Evolutionary conservation across 2,797 vertebrate genomes (phyloP).

Genomic region (Calcarius lapponicus): DNA sequence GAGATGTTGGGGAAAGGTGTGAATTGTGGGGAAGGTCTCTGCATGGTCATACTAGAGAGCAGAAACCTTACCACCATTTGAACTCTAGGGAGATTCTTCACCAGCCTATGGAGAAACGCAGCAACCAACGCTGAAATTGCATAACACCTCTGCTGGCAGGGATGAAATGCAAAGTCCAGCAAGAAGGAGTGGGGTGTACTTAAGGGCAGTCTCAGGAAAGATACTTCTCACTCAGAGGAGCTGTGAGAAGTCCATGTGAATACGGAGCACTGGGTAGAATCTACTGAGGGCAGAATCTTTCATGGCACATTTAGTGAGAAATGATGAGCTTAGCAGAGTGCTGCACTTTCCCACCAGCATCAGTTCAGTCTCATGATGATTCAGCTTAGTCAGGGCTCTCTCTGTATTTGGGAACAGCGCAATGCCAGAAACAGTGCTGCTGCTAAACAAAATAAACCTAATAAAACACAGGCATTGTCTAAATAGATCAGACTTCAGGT

Average conservation of each 20-base stretch:
- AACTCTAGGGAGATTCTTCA: not conserved
- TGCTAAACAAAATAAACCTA: conserved; percentile 53
- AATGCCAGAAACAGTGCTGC: conserved; percentile 7
- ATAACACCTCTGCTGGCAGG: not conserved
- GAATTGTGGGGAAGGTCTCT: not conserved
- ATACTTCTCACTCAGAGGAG: not conserved
- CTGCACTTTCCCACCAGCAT: not conserved
- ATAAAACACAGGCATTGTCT: conserved; percentile 42
- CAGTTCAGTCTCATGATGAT: not conserved
- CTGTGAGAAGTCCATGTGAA: not conserved
- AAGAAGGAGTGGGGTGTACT: not conserved
- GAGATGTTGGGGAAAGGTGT: not conserved
- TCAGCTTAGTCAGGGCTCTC: conserved; percentile 32
- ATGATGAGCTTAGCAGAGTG: conserved; percentile 34
- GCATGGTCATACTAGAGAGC: not conserved
- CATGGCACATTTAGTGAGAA: not conserved
- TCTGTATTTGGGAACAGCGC: not conserved
- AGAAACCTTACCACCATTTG: not conserved
- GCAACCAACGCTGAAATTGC: not conserved
- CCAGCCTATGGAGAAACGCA: not conserved
- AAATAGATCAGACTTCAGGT: conserved; percentile 30
- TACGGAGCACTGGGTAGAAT: not conserved
- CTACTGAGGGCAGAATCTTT: not conserved
- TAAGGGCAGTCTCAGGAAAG: not conserved
- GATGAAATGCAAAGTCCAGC: not conserved